Base-by-base conservation (phyloP, 2,797 vertebrate species). In the Zenarchopterus dispar region DNA sequence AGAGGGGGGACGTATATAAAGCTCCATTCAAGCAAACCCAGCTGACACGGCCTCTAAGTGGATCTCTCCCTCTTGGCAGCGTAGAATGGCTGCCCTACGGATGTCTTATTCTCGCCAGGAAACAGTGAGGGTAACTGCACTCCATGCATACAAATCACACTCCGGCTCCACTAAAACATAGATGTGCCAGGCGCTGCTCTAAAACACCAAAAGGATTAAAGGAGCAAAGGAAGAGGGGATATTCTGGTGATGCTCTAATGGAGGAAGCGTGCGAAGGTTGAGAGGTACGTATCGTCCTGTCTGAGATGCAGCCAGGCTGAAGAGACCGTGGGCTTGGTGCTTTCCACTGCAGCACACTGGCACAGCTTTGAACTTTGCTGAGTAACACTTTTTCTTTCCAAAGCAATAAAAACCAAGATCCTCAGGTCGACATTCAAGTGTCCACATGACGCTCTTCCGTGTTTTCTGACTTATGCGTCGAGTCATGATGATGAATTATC, bases 41-140 rank as follows among this genome's bases (percentile, higher is more conserved):
- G 90, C 85, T 91, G 90, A 89, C 85, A 74, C 72, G 65, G 81
- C 70, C 81, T 86, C 84, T 81, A 63, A 87, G 79, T 84, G 78
- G 76, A 77, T 77, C 78, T 78, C 75, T 86, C 78, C 80, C 71
- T 78, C 75, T 84, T 90, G 87, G 90, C 86, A 91, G 77, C 87
- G 82, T 50, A 64, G 73, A 81, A 86, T 78, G 64, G 81, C 78
- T 77, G 79, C 75, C 84, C 87, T 84, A 87, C 88, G 81, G 89
- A 89, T 87, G 88, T 90, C 88, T 88, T 86, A 81, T 83, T 88
- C 83, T 84, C 77, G 73, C 89, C 88, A 88, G 90, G 87, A 91
- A 89, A 89, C 85, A 89, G 84, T 80, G 76, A 82, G 84, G 81
- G 75, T 69, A 65, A 22, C 70, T 28, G 73, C 82, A 73, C 82